Percentiles rank a stretch among this genome's conserved stretches.
These are phyloP conservation scores for Stenopsyche tienmushanensis DNA, from an alignment of 1,140 invertebrate species.

Conservation along the genomic window DNA sequence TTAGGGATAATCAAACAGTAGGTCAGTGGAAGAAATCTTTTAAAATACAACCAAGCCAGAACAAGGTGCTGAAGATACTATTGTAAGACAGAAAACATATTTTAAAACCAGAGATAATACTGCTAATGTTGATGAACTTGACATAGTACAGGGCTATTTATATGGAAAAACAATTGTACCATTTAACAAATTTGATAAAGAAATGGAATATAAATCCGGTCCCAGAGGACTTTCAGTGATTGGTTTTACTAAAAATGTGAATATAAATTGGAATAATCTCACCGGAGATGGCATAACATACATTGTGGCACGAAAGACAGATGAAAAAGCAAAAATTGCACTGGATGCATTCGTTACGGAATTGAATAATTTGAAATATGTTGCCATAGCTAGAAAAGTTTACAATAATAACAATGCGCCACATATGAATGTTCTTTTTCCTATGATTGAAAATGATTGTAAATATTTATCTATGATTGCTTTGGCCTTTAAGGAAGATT, in stretches of 20 bases:
- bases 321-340: slow-evolving; percentile 50
- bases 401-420: slow-evolving; percentile 50
- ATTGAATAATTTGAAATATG: slow-evolving; percentile 47
- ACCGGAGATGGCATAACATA: slow-evolving; percentile 51
- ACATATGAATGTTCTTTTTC: slow-evolving; percentile 52
- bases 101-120: slow-evolving; percentile 48
- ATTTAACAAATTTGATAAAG: slow-evolving; percentile 47
- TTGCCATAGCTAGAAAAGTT: slow-evolving; percentile 50
- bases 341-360: slow-evolving; percentile 48
- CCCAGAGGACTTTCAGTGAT: slow-evolving; percentile 48
- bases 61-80: slow-evolving; percentile 44
- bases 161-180: slow-evolving; percentile 53
- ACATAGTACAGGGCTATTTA: slow-evolving; percentile 48
- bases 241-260: slow-evolving; percentile 50
- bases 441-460: slow-evolving; percentile 47
- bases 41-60: slow-evolving; percentile 43
- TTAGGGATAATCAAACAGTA: slow-evolving; percentile 48
- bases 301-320: slow-evolving; percentile 49
- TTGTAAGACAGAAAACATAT: slow-evolving; percentile 44
- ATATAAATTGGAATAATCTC: slow-evolving; percentile 50
- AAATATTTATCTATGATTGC: slow-evolving; percentile 49
- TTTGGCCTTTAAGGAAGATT: slow-evolving; percentile 52
- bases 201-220: slow-evolving; percentile 51
- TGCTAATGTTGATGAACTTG: slow-evolving; percentile 39
- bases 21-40: slow-evolving; percentile 47